phyloP scores from a whole-genome alignment of 2,888 invertebrate genomes.

The Parthenolecanium corni region DNA sequence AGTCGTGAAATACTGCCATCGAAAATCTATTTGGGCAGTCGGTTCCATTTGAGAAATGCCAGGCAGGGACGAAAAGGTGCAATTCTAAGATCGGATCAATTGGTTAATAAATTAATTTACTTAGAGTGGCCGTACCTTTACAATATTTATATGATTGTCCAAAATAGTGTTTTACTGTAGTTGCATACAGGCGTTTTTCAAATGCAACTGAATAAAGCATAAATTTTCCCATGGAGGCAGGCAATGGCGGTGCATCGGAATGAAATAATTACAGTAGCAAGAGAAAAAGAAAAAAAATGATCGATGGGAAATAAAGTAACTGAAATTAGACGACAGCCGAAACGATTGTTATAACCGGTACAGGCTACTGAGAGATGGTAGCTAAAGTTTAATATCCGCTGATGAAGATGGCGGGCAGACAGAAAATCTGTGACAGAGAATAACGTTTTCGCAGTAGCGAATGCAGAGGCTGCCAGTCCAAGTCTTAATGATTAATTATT shows the following conservation, averaged over 20 bases:
- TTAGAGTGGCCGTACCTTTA: too few species aligned
- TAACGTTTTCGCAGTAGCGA: neutral
- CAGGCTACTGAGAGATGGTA: neutral
- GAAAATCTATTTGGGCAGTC: too few species aligned
- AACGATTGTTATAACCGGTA: neutral
- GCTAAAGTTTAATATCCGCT: neutral
- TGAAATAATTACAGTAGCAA: slow-evolving; percentile 9
- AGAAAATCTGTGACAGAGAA: neutral
- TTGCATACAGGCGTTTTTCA: too few species aligned
- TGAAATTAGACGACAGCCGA: neutral
- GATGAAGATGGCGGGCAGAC: neutral
- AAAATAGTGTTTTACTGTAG: too few species aligned
- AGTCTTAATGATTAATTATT: neutral
- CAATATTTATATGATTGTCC: too few species aligned
- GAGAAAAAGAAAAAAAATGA: slow-evolving; percentile 2
- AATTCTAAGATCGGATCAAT: too few species aligned
- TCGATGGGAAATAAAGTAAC: slow-evolving; percentile 6
- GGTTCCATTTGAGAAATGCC: too few species aligned
- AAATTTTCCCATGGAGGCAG: neutral
- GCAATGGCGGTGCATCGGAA: neutral
- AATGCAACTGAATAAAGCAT: too few species aligned
- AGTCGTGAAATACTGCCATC: too few species aligned
- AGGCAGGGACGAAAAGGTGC: too few species aligned
- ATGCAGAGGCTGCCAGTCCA: neutral
- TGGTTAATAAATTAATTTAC: too few species aligned